Evolutionary conservation across 2,888 invertebrate species (phyloP).

Genomic region (Gandaritis pyraliata): DNA sequence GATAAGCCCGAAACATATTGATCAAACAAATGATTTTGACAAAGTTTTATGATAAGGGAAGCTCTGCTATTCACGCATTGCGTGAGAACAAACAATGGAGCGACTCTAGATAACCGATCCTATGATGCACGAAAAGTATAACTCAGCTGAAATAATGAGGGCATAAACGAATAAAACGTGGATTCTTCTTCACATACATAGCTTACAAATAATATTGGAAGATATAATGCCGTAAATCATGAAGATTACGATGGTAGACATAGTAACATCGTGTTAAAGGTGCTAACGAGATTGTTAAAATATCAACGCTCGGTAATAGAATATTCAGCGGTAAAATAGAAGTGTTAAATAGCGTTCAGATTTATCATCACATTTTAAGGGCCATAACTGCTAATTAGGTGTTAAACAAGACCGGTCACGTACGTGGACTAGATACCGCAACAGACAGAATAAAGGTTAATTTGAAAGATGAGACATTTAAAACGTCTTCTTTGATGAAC

Average conservation of each 20-base stretch:
- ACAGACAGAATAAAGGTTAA: no score
- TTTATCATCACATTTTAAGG: constrained; percentile 3
- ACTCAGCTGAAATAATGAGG: constrained; percentile 22
- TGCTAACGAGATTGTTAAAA: constrained; percentile 24
- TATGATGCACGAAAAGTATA: constrained; percentile 33
- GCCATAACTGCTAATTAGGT: not conserved
- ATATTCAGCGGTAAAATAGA: constrained; percentile 10
- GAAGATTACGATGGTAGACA: constrained; percentile 20
- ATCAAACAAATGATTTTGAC: constrained; percentile 39
- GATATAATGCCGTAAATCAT: constrained; percentile 19
- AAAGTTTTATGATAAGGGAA: constrained; percentile 38
- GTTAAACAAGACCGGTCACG: not conserved
- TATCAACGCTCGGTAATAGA: constrained; percentile 17
- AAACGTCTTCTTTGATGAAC: no score
- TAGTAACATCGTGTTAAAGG: constrained; percentile 24
- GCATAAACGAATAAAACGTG: constrained; percentile 19
- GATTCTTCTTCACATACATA: constrained; percentile 16
- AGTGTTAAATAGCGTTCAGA: constrained; percentile 6
- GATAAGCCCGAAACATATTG: constrained; percentile 36
- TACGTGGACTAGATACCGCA: not conserved
- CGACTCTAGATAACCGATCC: constrained; percentile 29
- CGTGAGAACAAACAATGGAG: constrained; percentile 38
- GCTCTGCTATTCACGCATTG: constrained; percentile 35
- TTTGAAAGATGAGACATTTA: no score
- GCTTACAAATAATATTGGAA: constrained; percentile 16